Evolutionary conservation across 2,113 vertebrate species (phyloP).

Genomic region (Glaucidium brasilianum): DNA sequence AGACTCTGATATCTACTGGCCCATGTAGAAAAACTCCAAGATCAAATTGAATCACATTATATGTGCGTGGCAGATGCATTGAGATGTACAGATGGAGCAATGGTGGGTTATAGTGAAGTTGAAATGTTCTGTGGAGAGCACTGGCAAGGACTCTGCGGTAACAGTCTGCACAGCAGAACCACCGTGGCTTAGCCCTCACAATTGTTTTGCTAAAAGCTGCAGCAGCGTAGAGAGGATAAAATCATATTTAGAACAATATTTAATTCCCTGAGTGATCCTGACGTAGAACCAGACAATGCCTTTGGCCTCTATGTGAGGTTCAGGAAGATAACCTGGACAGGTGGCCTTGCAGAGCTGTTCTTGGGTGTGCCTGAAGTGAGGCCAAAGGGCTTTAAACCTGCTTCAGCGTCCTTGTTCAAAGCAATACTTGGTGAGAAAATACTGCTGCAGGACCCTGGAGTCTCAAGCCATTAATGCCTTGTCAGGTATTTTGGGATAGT

Average conservation of each 20-base stretch:
- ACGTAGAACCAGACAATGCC: background rate
- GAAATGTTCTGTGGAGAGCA: background rate
- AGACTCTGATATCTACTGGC: background rate
- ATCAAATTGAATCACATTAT: background rate
- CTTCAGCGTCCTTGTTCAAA: background rate
- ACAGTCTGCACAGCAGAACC: background rate
- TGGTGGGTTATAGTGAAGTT: background rate
- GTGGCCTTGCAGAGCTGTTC: background rate
- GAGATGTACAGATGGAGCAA: background rate
- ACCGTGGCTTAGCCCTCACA: rapidly evolving
- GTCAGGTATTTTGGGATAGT: background rate
- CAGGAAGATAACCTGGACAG: background rate
- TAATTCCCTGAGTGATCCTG: background rate
- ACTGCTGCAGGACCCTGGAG: background rate
- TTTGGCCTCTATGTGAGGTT: background rate
- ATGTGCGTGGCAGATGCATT: background rate
- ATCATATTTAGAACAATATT: background rate
- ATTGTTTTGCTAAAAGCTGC: background rate
- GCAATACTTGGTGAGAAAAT: background rate
- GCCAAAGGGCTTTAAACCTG: background rate
- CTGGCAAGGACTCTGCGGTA: background rate
- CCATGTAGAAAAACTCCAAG: background rate
- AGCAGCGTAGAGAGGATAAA: background rate
- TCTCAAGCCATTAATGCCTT: background rate
- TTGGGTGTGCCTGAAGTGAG: background rate